These are phyloP conservation scores for Colletes latitarsis DNA, from an alignment of 1,140 invertebrate species.

Conservation along the genomic window DNA sequence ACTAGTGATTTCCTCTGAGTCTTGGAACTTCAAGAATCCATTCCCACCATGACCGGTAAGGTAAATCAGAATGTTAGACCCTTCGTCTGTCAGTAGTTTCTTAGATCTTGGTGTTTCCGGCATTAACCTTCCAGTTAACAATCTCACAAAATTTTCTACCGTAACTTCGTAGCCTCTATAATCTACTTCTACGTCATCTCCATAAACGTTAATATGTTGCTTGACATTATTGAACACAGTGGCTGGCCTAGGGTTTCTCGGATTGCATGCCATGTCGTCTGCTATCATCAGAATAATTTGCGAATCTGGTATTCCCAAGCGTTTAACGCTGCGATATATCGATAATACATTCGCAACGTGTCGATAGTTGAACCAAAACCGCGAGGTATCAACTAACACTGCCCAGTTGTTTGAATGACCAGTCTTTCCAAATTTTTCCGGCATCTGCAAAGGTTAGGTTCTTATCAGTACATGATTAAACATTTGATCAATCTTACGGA, in stretches of 20 bases:
- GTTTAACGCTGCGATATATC: conserved; percentile 98
- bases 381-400: conserved; percentile 97
- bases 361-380: conserved; percentile 99
- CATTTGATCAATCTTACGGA: neutral
- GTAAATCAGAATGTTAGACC: conserved; percentile 98
- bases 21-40: conserved; percentile 99
- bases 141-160: conserved; percentile 98
- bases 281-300: conserved; percentile 99
- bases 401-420: conserved; percentile 99
- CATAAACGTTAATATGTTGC: conserved; percentile 99
- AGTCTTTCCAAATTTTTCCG: conserved; percentile 78
- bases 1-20: conserved; percentile 99
- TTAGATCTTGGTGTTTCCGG: conserved; percentile 97
- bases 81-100: conserved; percentile 96
- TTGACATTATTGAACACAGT: conserved; percentile 99
- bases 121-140: conserved; percentile 95
- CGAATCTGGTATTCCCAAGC: conserved; percentile 97
- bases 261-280: conserved; percentile 99
- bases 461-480: neutral
- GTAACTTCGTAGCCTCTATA: conserved; percentile 99
- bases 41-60: conserved; percentile 99
- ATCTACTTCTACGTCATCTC: conserved; percentile 99
- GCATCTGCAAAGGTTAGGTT: conserved; percentile 69
- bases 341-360: conserved; percentile 99
- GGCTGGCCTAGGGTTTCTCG: conserved; percentile 97